Evolutionary conservation across 2,113 vertebrate genomes (phyloP).

Genomic region (Bubo scandiacus): DNA sequence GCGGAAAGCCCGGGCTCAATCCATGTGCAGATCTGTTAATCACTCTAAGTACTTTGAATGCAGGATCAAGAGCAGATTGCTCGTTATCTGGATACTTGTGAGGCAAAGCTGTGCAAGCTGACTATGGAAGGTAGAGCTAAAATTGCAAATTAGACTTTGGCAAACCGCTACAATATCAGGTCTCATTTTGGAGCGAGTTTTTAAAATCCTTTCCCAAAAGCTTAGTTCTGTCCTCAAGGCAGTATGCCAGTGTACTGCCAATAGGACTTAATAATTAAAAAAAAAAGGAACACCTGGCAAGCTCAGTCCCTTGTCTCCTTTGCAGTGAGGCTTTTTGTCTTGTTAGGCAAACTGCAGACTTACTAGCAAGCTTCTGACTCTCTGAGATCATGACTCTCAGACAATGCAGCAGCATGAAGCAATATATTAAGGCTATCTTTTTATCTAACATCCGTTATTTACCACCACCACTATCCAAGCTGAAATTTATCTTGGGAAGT

Average conservation of each 20-base stretch:
- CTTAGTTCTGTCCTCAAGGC: not conserved
- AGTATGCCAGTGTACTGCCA: not conserved
- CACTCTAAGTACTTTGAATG: conserved; percentile 39
- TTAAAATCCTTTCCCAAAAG: conserved; percentile 5
- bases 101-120: conserved; percentile 23
- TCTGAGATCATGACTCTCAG: not conserved
- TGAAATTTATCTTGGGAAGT: not conserved
- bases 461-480: not conserved
- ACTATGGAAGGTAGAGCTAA: not conserved
- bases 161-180: not conserved
- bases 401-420: not conserved
- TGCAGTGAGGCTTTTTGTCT: not conserved
- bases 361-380: not conserved
- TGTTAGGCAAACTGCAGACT: not conserved
- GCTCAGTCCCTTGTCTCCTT: not conserved
- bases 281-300: not conserved
- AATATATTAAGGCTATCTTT: not conserved
- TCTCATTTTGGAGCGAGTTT: conserved; percentile 13
- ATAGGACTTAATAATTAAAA: not conserved
- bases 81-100: conserved; percentile 38
- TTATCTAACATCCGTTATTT: not conserved
- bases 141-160: conserved; percentile 30
- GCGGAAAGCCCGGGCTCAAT: not conserved
- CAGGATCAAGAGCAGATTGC: conserved; percentile 57
- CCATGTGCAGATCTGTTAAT: conserved; percentile 38